These are phyloP conservation scores for Alosa alosa DNA, from an alignment of 2,113 vertebrate species.

Conservation along the genomic window DNA sequence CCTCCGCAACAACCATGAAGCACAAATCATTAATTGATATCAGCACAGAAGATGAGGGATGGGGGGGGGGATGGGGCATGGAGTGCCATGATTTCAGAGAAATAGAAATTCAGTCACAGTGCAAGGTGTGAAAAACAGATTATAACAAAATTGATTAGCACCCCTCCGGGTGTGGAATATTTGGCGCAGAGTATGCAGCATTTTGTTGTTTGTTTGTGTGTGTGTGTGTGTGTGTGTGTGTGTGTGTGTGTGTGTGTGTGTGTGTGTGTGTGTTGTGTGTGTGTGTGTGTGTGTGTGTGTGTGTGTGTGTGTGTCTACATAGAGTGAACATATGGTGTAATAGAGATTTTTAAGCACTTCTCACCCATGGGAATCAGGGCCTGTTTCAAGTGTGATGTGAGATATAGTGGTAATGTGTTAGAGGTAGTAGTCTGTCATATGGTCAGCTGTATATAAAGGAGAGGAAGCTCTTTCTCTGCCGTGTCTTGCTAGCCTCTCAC, in stretches of 20 bases:
- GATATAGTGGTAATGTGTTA: background rate
- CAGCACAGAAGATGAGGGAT: constrained; percentile 78
- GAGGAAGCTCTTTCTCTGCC: constrained; percentile 10
- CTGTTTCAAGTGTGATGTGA: background rate
- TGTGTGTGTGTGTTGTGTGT: background rate
- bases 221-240: constrained; percentile 1
- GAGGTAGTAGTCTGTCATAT: background rate
- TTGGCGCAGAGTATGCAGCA: constrained; percentile 13
- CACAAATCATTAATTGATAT: constrained; percentile 83
- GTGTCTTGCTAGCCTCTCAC: background rate
- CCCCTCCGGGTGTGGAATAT: constrained; percentile 17
- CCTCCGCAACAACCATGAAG: constrained; percentile 64
- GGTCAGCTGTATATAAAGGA: background rate
- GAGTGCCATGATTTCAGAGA: constrained; percentile 21
- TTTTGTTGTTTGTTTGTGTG: background rate
- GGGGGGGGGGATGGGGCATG: constrained; percentile 35
- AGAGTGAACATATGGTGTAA: background rate
- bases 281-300: background rate
- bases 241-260: constrained; percentile 5
- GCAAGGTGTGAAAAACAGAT: constrained; percentile 70
- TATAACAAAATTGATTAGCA: constrained; percentile 63
- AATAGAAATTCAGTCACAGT: constrained; percentile 21
- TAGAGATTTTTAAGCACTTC: background rate
- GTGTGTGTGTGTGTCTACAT: background rate
- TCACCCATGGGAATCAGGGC: background rate